Conservation (phyloP, 2,888 invertebrate genomes). For the Itoplectis maculator region DNA sequence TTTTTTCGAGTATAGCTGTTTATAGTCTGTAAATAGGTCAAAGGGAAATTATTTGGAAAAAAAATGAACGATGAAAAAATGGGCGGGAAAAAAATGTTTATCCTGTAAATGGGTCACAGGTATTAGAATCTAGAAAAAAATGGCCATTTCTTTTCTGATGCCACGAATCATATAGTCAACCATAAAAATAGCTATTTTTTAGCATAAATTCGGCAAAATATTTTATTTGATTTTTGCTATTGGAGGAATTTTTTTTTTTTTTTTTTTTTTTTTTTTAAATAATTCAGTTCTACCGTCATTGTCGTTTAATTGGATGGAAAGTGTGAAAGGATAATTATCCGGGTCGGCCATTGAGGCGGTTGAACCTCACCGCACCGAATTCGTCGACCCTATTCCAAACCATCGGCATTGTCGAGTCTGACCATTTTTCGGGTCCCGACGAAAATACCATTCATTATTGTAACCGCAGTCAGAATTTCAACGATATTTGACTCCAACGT, state of each 20-base stretch:
- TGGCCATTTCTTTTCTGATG: too few species aligned
- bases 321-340: not conserved
- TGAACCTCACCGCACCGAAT: not conserved
- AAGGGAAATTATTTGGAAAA: too few species aligned
- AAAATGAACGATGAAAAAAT: too few species aligned
- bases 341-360: not conserved
- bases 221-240: not conserved
- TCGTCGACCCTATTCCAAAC: not conserved
- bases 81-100: too few species aligned
- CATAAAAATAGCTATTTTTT: too few species aligned
- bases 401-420: slow-evolving; percentile 2
- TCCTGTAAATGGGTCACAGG: too few species aligned
- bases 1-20: too few species aligned
- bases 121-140: too few species aligned
- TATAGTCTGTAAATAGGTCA: too few species aligned
- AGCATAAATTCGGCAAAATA: too few species aligned
- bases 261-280: not conserved
- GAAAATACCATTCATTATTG: slow-evolving; percentile 46
- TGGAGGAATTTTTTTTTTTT: not conserved
- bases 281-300: not conserved
- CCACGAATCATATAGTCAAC: too few species aligned
- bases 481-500: slow-evolving; percentile 16
- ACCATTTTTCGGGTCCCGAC: slow-evolving; percentile 2
- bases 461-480: slow-evolving; percentile 18
- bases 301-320: slow-evolving; percentile 9